Evolutionary conservation across 2,113 vertebrate species (phyloP).

Genomic region (Amblyopsis rosae): DNA sequence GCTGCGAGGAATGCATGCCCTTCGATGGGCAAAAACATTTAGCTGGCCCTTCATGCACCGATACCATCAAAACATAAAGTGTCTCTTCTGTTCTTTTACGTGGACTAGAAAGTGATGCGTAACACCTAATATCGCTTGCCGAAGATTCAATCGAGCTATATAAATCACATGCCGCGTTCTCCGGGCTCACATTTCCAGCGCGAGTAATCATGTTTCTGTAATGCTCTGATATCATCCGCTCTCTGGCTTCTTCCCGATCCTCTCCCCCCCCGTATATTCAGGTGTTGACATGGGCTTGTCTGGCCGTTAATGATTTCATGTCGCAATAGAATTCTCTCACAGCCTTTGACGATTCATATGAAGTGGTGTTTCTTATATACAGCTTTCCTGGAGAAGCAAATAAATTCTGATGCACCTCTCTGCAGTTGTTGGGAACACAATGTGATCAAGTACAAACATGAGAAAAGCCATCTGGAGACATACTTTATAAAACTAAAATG

Average conservation of each 20-base stretch:
- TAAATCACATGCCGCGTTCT: constrained; percentile 32
- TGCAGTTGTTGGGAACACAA: too few relatives aligned
- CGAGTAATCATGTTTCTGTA: constrained; percentile 8
- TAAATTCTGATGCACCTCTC: too few relatives aligned
- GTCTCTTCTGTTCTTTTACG: neutral
- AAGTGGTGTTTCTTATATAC: neutral
- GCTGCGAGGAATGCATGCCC: constrained; percentile 41
- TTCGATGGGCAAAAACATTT: constrained; percentile 29
- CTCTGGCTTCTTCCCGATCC: constrained; percentile 9
- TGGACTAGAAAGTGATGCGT: neutral
- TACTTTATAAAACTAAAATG: too few relatives aligned
- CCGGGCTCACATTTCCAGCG: constrained; percentile 32
- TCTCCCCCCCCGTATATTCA: constrained; percentile 21
- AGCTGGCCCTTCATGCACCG: neutral
- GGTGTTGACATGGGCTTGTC: constrained; percentile 37
- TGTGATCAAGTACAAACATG: too few relatives aligned
- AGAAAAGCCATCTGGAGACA: constrained; percentile 1
- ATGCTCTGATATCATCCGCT: constrained; percentile 20
- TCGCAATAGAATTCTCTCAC: constrained; percentile 18
- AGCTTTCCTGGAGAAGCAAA: too few relatives aligned
- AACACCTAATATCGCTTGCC: constrained; percentile 1
- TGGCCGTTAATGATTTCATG: constrained; percentile 32
- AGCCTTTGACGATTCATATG: neutral
- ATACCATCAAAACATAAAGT: constrained; percentile 19
- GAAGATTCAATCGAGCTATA: constrained; percentile 30